Evolutionary conservation across 2,888 invertebrate genomes (phyloP), one percentile per base, ranked within the genome.

Genomic region (Leptothorax acervorum): DNA sequence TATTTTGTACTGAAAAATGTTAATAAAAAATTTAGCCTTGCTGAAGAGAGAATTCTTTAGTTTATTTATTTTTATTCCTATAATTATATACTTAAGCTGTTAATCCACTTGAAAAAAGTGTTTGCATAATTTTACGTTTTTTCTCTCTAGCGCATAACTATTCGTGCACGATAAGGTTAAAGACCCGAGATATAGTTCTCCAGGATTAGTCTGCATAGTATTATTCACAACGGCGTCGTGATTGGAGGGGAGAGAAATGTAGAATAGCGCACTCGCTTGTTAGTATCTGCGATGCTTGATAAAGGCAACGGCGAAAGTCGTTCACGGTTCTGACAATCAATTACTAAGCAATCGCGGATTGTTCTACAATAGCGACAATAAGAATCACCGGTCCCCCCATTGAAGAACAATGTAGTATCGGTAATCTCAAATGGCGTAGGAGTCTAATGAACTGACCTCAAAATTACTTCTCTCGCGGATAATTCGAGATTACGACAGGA

Each of bases 231-330:
- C 60, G 23, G 23, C 23, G 31, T 68, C 45, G 68, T 45, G 45
- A 31, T 45, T 45, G n/a, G 6, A 11, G 23, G 31, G 48, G 35
- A 70, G 48, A 79, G 57, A 60, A 70, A 79, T 79, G 51, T 51
- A 68, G 15, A 60, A 79, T 79, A 68, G 15, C 31, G 45, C 35
- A 45, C 28, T n/a, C 28, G 35, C 57, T 68, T 18, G 39, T 70
- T 60, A 31, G 23, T 78, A 60, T 62, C 4, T 9, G 60, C 82
- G 60, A 66, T 65, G 42, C 39, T 57, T 63, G 66, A 84, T 82
- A 66, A 53, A 82, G 53, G 23, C 53, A 55, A 71, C 66, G 85
- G 87, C 85, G 90, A 89, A 88, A 91, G 82, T 89, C 84, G 85
- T 85, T 79, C 74, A 86, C 53, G 88, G 82, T 86, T 85, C 85